Percentiles rank a stretch among this genome's conserved stretches.
phyloP scores from a whole-genome alignment of 2,113 vertebrate genomes.

The Ctenodactylus gundi region DNA sequence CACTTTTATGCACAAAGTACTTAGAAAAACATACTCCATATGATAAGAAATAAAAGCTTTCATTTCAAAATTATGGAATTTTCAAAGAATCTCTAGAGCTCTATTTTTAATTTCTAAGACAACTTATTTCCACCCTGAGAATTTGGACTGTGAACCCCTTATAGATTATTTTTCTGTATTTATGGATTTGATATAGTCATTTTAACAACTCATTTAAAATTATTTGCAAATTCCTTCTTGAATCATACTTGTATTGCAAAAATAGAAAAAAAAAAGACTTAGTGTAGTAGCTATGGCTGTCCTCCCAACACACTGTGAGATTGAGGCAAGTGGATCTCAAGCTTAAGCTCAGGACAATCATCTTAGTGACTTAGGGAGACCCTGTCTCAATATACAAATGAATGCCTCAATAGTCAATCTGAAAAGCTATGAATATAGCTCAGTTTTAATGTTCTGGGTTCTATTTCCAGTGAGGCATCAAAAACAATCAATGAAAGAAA shows the following conservation, averaged over 20 bases:
- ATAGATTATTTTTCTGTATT: not conserved
- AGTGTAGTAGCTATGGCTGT: too few species aligned
- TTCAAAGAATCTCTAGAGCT: not conserved
- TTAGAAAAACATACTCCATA: not conserved
- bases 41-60: not conserved
- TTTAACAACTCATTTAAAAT: not conserved
- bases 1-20: not conserved
- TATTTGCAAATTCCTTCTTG: not conserved
- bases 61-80: not conserved
- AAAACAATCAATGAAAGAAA: too few species aligned
- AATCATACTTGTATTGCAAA: not conserved
- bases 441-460: too few species aligned
- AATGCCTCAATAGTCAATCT: too few species aligned
- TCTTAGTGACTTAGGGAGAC: too few species aligned
- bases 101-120: not conserved
- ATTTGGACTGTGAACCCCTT: not conserved
- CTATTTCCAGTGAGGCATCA: too few species aligned
- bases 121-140: not conserved
- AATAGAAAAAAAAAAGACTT: not conserved
- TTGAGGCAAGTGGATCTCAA: too few species aligned
- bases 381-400: too few species aligned
- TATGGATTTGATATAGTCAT: not conserved
- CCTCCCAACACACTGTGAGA: too few species aligned
- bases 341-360: too few species aligned
- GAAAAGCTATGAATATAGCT: too few species aligned